Base-by-base conservation (phyloP, 2,113 vertebrate species). In the Eurystomus gularis region DNA sequence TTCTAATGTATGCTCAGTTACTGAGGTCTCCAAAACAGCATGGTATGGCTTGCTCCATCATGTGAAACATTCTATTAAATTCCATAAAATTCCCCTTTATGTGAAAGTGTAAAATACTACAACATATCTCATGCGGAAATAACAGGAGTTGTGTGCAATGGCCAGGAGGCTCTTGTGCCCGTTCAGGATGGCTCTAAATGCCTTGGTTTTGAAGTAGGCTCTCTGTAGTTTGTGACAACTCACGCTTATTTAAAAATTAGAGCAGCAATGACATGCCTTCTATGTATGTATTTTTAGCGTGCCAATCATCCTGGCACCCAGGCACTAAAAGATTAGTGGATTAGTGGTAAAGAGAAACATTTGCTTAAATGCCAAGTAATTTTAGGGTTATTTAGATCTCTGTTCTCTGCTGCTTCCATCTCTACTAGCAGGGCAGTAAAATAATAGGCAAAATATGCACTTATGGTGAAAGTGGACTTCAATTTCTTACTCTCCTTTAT, bases 341-440 rank as follows among this genome's bases (percentile, higher is more conserved):
- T 94, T 93, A 91, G 68, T 42, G 24, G 62, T 62, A 44, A 90
- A 93, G 68, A 95, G 28, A 94, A 94, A 31, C 23, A n/a, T 17
- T 95, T 86, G 17, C 64, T 93, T 57, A 90, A 86, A 86, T 78
- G 29, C 28, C 29, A 51, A 66, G 20, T 42, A 73, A 73, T 86
- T 86, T 86, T 52, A 51, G 39, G 20, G 58, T 42, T 90, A 35
- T 86, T 94, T 78, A 78, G 55, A 51, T 62, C 33, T 75, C 58
- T 57, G 26, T 42, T 89, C 64, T 35, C 8, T 40, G 24, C 39
- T 86, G 44, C 66, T 88, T 85, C 82, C 9, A 37, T 35, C 35
- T 58, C 24, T 86, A 8, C 18, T 62, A 35, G 21, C 24, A 68
- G 48, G 24, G 11, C 52, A 51, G 13, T 90, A 82, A 84, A 61